Conservation (phyloP, 1,140 invertebrate species). For the Dendrolimus kikuchii region DNA sequence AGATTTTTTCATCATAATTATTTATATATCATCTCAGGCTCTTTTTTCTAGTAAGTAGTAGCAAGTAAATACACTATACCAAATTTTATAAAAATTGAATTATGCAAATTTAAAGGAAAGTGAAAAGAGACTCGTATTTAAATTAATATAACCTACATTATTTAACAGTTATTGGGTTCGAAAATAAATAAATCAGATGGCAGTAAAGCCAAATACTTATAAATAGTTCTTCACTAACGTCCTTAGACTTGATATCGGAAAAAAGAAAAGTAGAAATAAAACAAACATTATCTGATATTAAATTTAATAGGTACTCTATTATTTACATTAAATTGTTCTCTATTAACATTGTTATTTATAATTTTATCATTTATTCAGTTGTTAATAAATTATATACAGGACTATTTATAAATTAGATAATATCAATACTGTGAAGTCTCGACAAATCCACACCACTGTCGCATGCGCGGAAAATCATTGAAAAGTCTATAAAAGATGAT, state of each 20-base stretch:
- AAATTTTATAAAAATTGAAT: neutral
- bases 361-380: slow-evolving; percentile 58
- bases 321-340: slow-evolving; percentile 71
- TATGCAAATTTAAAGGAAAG: neutral
- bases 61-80: too few species aligned
- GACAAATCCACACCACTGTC: slow-evolving; percentile 32
- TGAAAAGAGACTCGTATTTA: too few species aligned
- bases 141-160: too few species aligned
- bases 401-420: slow-evolving; percentile 55
- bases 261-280: slow-evolving; percentile 28
- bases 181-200: too few species aligned
- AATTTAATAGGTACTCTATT: slow-evolving; percentile 71
- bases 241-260: neutral
- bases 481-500: neutral
- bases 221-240: neutral
- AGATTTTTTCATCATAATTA: too few species aligned
- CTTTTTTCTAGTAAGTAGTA: too few species aligned
- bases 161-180: too few species aligned
- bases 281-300: slow-evolving; percentile 64
- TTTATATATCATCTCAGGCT: too few species aligned
- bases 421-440: slow-evolving; percentile 59
- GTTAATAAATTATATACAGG: slow-evolving; percentile 67
- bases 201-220: too few species aligned
- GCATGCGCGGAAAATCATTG: neutral
- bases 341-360: slow-evolving; percentile 70